Percentiles rank a stretch among this genome's conserved stretches.
Conservation (phyloP, 2,113 vertebrate genomes). For the Plectropomus leopardus region DNA sequence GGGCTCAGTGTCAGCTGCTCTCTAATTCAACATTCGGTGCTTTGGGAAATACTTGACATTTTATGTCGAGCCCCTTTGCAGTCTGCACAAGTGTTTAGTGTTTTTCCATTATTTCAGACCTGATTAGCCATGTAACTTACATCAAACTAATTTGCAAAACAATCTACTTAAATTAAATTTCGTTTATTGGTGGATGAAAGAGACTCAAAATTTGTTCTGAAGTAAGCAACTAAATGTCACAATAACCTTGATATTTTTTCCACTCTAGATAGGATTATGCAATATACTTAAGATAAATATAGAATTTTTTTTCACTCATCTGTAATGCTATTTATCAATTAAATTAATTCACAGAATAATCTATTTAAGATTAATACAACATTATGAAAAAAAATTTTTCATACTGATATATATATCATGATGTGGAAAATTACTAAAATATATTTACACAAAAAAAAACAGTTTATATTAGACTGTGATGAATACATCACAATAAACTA, state of each 20-base stretch:
- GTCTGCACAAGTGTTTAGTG: constrained; percentile 11
- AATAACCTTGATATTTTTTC: neutral
- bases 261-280: neutral
- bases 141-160: no score
- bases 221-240: neutral
- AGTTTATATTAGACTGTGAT: no score
- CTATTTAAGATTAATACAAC: no score
- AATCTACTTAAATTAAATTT: neutral
- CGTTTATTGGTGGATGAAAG: neutral
- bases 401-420: neutral
- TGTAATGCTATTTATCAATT: no score
- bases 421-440: neutral
- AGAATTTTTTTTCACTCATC: no score
- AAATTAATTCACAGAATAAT: no score
- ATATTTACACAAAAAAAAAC: no score
- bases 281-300: neutral
- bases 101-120: neutral
- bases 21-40: constrained; percentile 46
- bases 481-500: no score
- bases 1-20: constrained; percentile 55
- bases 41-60: constrained; percentile 45
- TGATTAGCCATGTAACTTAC: neutral
- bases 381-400: no score
- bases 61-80: neutral
- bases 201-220: neutral